Evolutionary conservation across 2,888 invertebrate genomes (phyloP).

Genomic region (Dorcus hopei): DNA sequence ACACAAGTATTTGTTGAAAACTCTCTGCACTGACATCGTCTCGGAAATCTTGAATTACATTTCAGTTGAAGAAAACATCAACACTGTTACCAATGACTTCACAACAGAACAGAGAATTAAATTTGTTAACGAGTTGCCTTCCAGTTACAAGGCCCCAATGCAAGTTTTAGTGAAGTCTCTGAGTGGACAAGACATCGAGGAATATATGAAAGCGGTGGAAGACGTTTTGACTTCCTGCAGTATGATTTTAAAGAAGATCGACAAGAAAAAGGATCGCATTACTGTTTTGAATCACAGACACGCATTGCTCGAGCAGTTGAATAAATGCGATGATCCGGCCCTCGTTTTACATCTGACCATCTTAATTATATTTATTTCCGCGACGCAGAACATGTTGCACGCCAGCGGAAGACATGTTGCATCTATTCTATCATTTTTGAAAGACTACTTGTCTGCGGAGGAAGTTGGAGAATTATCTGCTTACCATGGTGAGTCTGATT

Average conservation of each 20-base stretch:
- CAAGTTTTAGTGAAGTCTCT: constrained; percentile 67
- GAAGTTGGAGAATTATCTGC: constrained; percentile 62
- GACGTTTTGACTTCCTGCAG: constrained; percentile 67
- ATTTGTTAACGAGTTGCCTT: constrained; percentile 65
- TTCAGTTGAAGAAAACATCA: constrained; percentile 69
- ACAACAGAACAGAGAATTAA: constrained; percentile 67
- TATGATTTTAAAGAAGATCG: constrained; percentile 81
- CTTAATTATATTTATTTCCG: constrained; percentile 74
- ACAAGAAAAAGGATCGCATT: constrained; percentile 83
- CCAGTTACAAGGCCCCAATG: constrained; percentile 66
- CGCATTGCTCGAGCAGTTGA: constrained; percentile 74
- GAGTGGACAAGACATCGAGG: constrained; percentile 68
- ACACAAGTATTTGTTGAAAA: constrained; percentile 79
- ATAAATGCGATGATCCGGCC: constrained; percentile 71
- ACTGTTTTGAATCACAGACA: constrained; percentile 77
- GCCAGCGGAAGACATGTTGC: constrained; percentile 93
- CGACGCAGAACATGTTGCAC: constrained; percentile 80
- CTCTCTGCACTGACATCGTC: constrained; percentile 77
- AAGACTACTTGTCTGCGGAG: constrained; percentile 64
- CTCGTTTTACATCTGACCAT: constrained; percentile 73
- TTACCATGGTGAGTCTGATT: constrained; percentile 70
- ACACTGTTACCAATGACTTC: constrained; percentile 57
- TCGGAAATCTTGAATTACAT: constrained; percentile 77
- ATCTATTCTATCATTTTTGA: constrained; percentile 70
- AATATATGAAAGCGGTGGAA: constrained; percentile 75